A percentile compares a stretch with the other conserved stretches of the same genome.
These are phyloP conservation scores for Campylorhamphus procurvoides DNA, from an alignment of 2,113 vertebrate species.

Conservation along the genomic window DNA sequence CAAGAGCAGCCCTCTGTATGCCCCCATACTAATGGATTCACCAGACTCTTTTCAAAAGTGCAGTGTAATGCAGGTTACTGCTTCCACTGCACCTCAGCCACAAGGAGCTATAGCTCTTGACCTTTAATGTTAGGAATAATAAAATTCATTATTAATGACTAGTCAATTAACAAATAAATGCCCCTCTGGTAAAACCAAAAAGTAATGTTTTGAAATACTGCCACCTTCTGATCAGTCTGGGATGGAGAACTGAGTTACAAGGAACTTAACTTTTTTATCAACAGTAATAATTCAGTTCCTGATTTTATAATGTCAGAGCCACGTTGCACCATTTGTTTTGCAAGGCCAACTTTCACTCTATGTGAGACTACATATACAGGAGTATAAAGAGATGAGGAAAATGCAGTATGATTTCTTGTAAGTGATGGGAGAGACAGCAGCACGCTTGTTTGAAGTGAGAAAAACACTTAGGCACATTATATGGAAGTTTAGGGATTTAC, in stretches of 20 bases:
- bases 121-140: slow-evolving; percentile 11
- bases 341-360: not conserved
- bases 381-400: not conserved
- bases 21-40: not conserved
- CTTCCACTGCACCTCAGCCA: not conserved
- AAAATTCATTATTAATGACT: slow-evolving; percentile 20
- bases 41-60: not conserved
- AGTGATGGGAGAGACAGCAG: not conserved
- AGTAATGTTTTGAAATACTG: slow-evolving; percentile 50
- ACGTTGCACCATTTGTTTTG: not conserved
- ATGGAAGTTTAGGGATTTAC: not conserved
- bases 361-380: not conserved
- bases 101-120: not conserved
- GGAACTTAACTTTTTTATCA: not conserved
- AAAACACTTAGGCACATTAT: not conserved
- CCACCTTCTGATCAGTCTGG: slow-evolving; percentile 33
- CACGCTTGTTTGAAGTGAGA: not conserved
- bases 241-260: not conserved
- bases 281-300: not conserved
- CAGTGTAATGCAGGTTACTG: not conserved
- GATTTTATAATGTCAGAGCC: not conserved
- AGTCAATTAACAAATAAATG: slow-evolving; percentile 50
- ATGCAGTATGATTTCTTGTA: not conserved
- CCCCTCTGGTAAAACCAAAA: not conserved
- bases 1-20: not conserved